Evolutionary conservation across 2,797 vertebrate species (phyloP).

Genomic region (Sciaenops ocellatus): DNA sequence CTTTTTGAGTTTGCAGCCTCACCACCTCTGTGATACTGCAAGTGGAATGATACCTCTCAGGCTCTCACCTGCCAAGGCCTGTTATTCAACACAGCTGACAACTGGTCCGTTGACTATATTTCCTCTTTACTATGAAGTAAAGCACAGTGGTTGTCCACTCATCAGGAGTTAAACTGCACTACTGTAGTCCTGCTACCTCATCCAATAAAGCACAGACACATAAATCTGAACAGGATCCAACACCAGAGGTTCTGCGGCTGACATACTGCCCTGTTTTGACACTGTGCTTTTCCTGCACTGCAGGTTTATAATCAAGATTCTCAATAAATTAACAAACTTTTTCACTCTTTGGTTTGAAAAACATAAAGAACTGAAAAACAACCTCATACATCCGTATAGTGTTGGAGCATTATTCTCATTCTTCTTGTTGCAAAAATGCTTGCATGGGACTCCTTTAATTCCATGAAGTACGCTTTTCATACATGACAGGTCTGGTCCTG

Average conservation of each 20-base stretch:
- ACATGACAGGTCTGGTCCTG: conserved; percentile 60
- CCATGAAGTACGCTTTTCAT: conserved; percentile 31
- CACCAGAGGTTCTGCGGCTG: conserved; percentile 3
- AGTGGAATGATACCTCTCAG: conserved; percentile 41
- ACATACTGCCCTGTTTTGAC: conserved; percentile 3
- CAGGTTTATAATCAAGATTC: conserved; percentile 4
- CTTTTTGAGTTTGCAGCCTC: conserved; percentile 27
- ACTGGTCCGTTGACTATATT: conserved; percentile 12
- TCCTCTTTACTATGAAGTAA: neutral
- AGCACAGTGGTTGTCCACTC: conserved; percentile 6
- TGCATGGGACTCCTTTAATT: conserved; percentile 4
- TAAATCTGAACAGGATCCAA: conserved; percentile 20
- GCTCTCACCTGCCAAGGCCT: conserved; percentile 28
- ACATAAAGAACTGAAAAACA: neutral
- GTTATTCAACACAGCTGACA: conserved; percentile 21
- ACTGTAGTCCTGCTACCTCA: conserved; percentile 3
- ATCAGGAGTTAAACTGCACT: conserved; percentile 3
- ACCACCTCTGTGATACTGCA: conserved; percentile 25
- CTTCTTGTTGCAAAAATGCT: conserved; percentile 5
- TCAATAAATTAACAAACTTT: neutral
- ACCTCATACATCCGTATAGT: neutral
- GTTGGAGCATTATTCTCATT: conserved; percentile 2
- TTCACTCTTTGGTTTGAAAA: neutral
- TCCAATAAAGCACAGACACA: conserved; percentile 26
- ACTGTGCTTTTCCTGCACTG: neutral